Evolutionary conservation across 2,113 vertebrate species (phyloP).

Genomic region (Phylloscopus trochilus): DNA sequence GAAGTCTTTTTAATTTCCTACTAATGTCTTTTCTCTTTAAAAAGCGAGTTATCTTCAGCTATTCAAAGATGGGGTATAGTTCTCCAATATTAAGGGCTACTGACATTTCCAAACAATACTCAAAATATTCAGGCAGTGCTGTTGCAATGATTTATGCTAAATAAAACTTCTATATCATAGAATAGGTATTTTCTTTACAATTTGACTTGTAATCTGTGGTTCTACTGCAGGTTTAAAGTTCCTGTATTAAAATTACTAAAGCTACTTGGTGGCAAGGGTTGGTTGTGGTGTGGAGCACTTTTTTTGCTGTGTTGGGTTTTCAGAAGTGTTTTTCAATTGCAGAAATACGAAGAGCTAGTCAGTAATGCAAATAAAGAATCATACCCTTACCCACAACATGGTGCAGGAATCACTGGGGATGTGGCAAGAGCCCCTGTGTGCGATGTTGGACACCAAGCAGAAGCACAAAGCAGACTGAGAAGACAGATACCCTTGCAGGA

Average conservation of each 20-base stretch:
- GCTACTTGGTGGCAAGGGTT: not conserved
- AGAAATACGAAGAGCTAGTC: slow-evolving; percentile 32
- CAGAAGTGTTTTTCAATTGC: not conserved
- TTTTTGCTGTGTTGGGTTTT: not conserved
- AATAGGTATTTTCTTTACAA: rapidly evolving
- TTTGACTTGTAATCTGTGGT: not conserved
- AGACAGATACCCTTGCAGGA: not conserved
- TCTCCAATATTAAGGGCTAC: not conserved
- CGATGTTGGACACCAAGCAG: not conserved
- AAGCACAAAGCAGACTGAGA: not conserved
- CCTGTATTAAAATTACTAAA: not conserved
- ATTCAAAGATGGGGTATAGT: not conserved
- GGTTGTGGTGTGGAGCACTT: not conserved
- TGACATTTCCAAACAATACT: not conserved
- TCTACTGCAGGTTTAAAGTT: not conserved
- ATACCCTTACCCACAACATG: not conserved
- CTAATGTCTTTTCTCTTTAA: not conserved
- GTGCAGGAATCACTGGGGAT: slow-evolving; percentile 7
- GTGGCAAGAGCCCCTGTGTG: not conserved
- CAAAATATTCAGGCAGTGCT: not conserved
- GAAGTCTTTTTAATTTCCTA: not conserved
- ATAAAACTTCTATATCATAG: not conserved
- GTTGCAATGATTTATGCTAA: not conserved
- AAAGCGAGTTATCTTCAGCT: not conserved
- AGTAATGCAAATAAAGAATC: not conserved